phyloP scores from a whole-genome alignment of 1,140 invertebrate species.

The Saccostrea glomerata region DNA sequence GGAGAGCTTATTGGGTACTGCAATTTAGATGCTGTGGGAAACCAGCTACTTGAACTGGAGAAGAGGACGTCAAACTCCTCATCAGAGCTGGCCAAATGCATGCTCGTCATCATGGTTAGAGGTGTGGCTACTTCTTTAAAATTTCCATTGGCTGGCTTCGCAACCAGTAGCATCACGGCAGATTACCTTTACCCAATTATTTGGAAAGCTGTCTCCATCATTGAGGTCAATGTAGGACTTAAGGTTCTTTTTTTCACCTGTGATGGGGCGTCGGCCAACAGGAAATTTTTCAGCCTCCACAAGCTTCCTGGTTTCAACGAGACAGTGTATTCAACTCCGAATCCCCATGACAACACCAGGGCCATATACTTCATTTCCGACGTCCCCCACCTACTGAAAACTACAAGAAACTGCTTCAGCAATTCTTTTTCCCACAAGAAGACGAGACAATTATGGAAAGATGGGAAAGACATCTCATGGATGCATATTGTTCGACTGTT shows the following conservation, averaged over 20 bases:
- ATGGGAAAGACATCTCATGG: background rate
- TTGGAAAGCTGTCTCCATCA: slow-evolving; percentile 36
- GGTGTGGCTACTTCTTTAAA: slow-evolving; percentile 42
- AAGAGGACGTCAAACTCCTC: slow-evolving; percentile 44
- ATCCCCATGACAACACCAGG: slow-evolving; percentile 29
- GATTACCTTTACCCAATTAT: slow-evolving; percentile 20
- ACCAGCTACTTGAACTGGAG: slow-evolving; percentile 1
- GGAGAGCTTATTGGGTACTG: slow-evolving; percentile 50
- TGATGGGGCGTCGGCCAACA: slow-evolving; percentile 61
- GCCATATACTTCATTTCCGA: slow-evolving; percentile 62
- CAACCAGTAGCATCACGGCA: slow-evolving; percentile 53
- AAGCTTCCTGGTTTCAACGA: slow-evolving; percentile 19
- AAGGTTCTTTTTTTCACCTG: slow-evolving; percentile 54
- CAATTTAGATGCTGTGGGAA: no score
- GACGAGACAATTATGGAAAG: background rate
- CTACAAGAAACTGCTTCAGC: slow-evolving; percentile 55
- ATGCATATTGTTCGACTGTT: no score
- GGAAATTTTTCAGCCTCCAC: background rate
- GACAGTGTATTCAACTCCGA: slow-evolving; percentile 45
- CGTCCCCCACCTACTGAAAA: slow-evolving; percentile 64
- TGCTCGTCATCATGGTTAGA: slow-evolving; percentile 59
- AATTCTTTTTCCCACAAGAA: slow-evolving; percentile 52
- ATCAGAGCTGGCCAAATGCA: slow-evolving; percentile 52
- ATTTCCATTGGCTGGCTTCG: background rate
- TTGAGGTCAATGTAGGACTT: slow-evolving; percentile 45